Evolutionary conservation across 1,140 invertebrate genomes (phyloP).

Genomic region (Leptonema lineaticorne): DNA sequence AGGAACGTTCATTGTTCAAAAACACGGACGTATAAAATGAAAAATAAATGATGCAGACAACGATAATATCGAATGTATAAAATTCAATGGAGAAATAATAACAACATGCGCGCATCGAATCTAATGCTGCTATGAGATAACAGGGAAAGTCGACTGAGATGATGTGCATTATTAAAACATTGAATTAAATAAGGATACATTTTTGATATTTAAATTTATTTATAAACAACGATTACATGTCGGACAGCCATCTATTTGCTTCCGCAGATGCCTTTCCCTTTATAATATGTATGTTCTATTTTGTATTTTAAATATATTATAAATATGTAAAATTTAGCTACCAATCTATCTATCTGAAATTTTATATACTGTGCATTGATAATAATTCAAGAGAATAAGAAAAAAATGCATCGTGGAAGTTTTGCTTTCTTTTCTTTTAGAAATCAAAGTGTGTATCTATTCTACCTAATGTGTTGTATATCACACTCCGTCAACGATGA

Average conservation of each 20-base stretch:
- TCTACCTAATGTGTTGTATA: too few species aligned
- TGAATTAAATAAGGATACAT: background rate
- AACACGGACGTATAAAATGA: background rate
- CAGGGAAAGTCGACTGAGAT: slow-evolving; percentile 8
- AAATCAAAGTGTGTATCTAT: background rate
- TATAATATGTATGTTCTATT: background rate
- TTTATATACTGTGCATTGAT: too few species aligned
- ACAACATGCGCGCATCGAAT: slow-evolving; percentile 27
- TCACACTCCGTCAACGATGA: too few species aligned
- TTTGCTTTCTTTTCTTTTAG: slow-evolving; percentile 1
- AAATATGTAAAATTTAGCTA: too few species aligned
- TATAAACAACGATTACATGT: background rate
- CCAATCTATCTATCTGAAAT: too few species aligned
- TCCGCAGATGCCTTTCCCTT: slow-evolving; percentile 37
- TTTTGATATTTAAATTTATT: background rate
- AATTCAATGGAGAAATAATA: background rate
- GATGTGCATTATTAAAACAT: background rate
- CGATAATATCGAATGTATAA: slow-evolving; percentile 26
- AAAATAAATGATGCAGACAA: slow-evolving; percentile 31
- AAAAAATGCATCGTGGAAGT: slow-evolving; percentile 17
- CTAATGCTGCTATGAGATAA: background rate
- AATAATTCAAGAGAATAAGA: background rate
- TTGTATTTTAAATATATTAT: background rate
- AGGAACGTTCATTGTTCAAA: background rate
- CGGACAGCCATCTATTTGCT: slow-evolving; percentile 32